phyloP scores from a whole-genome alignment of 2,797 vertebrate genomes.

The Cirrhinus molitorella region DNA sequence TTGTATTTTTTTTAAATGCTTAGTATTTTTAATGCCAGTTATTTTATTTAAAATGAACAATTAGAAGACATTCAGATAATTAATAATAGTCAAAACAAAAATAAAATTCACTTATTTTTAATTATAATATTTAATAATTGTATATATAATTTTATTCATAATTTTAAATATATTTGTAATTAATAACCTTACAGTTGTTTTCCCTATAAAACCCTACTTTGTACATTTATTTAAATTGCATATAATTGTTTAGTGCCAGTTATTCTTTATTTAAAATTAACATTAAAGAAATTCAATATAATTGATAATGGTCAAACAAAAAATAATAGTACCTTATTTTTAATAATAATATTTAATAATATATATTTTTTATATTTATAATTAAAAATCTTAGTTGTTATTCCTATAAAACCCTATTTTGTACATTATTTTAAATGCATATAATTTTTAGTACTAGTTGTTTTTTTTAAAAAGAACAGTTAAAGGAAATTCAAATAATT shows the following conservation, averaged over 20 bases:
- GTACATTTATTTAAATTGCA: too few relatives aligned
- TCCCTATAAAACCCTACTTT: too few relatives aligned
- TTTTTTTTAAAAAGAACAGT: not conserved
- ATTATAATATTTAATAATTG: not conserved
- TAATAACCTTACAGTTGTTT: not conserved
- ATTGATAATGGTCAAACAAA: too few relatives aligned
- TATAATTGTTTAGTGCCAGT: not conserved
- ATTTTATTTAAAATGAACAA: too few relatives aligned
- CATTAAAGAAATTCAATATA: too few relatives aligned
- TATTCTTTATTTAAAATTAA: not conserved
- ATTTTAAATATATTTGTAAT: too few relatives aligned
- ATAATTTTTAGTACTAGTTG: not conserved
- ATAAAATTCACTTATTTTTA: not conserved
- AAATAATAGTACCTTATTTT: not conserved
- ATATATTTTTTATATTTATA: not conserved
- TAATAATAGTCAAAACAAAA: not conserved
- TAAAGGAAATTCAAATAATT: not conserved
- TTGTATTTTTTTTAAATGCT: too few relatives aligned
- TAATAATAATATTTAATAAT: not conserved
- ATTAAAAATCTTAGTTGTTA: not conserved
- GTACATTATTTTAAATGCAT: not conserved
- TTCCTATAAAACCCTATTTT: not conserved
- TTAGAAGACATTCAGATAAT: too few relatives aligned
- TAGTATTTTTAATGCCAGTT: too few relatives aligned
- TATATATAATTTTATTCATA: too few relatives aligned